These are phyloP conservation scores for Fragum sueziense DNA, from an alignment of 2,888 invertebrate genomes.

Conservation along the genomic window DNA sequence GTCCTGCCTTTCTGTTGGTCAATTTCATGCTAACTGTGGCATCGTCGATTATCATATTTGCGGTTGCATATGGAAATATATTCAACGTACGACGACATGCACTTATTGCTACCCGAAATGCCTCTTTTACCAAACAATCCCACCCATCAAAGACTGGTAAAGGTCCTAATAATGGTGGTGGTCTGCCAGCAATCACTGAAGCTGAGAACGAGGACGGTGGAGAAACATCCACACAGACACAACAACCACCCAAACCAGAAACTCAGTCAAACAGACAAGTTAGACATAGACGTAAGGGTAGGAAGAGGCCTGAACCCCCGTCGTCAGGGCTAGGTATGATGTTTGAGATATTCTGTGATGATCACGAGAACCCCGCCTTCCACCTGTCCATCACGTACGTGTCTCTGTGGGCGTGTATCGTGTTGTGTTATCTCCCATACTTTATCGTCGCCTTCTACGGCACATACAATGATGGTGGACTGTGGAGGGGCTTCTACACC, in stretches of 20 bases:
- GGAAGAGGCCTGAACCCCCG: neutral
- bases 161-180: neutral
- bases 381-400: constrained; percentile 66
- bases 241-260: neutral
- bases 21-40: constrained; percentile 54
- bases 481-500: constrained; percentile 63
- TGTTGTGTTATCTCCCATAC: constrained; percentile 59
- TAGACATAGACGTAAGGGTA: neutral
- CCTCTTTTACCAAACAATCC: neutral
- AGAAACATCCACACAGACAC: neutral
- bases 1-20: constrained; percentile 42
- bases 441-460: constrained; percentile 54
- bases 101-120: constrained; percentile 18
- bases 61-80: constrained; percentile 46
- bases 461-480: constrained; percentile 30
- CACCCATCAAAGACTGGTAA: neutral
- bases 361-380: constrained; percentile 62
- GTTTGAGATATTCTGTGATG: constrained; percentile 60
- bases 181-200: neutral
- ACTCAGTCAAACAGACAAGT: neutral
- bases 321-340: constrained; percentile 19
- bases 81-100: constrained; percentile 43
- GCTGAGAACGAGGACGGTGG: neutral
- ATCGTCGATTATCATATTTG: constrained; percentile 39
- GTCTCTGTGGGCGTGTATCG: constrained; percentile 53